Percentiles rank a stretch among this genome's conserved stretches.
These are phyloP conservation scores for Idaea aversata DNA, from an alignment of 2,888 invertebrate genomes.

Conservation along the genomic window DNA sequence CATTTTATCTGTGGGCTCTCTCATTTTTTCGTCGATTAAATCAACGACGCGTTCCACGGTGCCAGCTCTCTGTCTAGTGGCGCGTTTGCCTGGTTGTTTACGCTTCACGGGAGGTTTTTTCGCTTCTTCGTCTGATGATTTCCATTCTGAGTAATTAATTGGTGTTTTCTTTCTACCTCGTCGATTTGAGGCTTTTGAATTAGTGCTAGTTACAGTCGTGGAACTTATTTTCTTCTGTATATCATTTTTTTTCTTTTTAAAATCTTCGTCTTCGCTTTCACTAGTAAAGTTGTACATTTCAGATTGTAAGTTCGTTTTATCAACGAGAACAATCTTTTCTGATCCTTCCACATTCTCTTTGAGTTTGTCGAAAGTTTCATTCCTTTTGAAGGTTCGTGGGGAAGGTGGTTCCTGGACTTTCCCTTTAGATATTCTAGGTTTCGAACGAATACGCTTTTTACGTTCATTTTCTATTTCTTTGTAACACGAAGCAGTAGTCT, in stretches of 20 bases:
- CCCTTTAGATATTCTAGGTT: conserved; percentile 24
- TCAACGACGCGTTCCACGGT: conserved; percentile 24
- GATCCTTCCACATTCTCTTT: conserved; percentile 44
- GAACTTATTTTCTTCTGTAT: conserved; percentile 37
- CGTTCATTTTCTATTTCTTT: conserved; percentile 59
- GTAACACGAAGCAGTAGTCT: conserved; percentile 48
- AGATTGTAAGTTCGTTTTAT: conserved; percentile 28
- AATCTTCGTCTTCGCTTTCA: conserved; percentile 65
- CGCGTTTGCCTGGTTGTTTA: conserved; percentile 24
- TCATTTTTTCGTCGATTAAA: conserved; percentile 59
- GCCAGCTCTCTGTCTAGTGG: conserved; percentile 14
- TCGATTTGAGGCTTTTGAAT: conserved; percentile 33
- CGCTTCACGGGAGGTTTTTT: conserved; percentile 26
- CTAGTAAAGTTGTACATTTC: conserved; percentile 59
- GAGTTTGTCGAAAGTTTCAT: conserved; percentile 56
- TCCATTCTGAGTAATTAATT: conserved; percentile 33
- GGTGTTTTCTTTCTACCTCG: conserved; percentile 25
- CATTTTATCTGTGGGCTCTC: conserved; percentile 42
- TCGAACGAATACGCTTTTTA: conserved; percentile 35
- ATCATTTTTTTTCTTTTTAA: conserved; percentile 43
- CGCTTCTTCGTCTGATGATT: conserved; percentile 33
- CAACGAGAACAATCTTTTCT: conserved; percentile 40
- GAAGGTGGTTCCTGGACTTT: conserved; percentile 33
- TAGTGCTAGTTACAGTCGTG: conserved; percentile 34
- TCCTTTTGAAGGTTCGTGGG: conserved; percentile 47